phyloP scores from a whole-genome alignment of 2,888 invertebrate species.

The Hipparchia sbordonii region DNA sequence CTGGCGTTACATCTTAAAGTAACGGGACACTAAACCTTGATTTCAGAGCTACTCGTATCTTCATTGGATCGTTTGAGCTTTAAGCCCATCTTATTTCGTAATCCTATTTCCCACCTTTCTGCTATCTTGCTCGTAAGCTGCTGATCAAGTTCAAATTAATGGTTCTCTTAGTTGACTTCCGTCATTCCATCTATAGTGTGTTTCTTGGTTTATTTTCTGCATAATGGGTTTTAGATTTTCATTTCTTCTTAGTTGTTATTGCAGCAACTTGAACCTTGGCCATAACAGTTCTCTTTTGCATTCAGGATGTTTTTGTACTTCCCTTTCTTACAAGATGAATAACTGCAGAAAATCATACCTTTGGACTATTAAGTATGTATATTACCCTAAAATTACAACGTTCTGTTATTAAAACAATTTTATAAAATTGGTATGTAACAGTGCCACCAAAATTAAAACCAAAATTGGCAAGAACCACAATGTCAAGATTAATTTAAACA shows the following conservation, averaged over 20 bases:
- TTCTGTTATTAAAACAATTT: too few relatives aligned
- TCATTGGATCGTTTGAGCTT: slow-evolving; percentile 3
- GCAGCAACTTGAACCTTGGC: not conserved
- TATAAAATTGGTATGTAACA: not conserved
- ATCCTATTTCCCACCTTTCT: not conserved
- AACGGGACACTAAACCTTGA: slow-evolving; percentile 14
- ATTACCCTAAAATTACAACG: too few relatives aligned
- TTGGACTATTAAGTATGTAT: too few relatives aligned
- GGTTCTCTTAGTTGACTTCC: not conserved
- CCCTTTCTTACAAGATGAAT: too few relatives aligned
- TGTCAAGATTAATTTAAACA: slow-evolving; percentile 15
- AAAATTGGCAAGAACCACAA: slow-evolving; percentile 1
- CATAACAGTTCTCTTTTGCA: too few relatives aligned
- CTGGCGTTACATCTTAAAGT: slow-evolving; percentile 4
- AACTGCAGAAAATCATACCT: too few relatives aligned
- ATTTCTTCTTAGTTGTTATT: not conserved
- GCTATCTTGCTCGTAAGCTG: not conserved
- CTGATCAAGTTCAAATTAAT: not conserved
- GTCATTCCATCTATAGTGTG: not conserved
- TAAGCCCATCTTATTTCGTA: not conserved
- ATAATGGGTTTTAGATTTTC: not conserved
- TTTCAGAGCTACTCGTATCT: not conserved
- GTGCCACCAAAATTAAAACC: not conserved
- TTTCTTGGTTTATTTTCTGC: not conserved
- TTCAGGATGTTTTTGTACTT: too few relatives aligned